These are phyloP conservation scores for Acanthaster planci DNA, from an alignment of 35 echinoderm and acorn worm species.

Conservation along the genomic window DNA sequence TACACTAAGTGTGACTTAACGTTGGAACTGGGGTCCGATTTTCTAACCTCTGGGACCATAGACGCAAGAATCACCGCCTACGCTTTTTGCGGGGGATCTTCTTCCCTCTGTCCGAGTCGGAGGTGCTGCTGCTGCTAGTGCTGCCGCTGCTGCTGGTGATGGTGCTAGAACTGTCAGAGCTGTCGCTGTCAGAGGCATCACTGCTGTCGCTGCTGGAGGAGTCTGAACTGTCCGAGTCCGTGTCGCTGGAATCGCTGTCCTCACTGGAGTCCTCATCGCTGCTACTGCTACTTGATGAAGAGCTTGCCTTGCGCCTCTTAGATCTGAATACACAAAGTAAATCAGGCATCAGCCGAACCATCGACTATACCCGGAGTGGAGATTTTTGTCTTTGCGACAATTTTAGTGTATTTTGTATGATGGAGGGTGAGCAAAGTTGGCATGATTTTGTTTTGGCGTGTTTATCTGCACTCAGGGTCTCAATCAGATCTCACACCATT, in stretches of 20 bases:
- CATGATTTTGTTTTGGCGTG: no score
- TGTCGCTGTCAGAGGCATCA: neutral
- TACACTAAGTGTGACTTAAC: no score
- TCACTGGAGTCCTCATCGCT: conserved; percentile 29
- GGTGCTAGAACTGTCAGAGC: neutral
- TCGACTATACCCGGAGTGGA: no score
- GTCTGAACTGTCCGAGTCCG: neutral
- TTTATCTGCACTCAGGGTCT: no score
- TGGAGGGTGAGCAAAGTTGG: no score
- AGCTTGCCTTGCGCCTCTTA: conserved; percentile 4
- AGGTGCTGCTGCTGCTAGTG: conserved; percentile 17
- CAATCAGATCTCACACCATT: no score
- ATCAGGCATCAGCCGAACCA: no score
- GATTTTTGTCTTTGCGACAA: no score
- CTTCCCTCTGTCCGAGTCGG: conserved; percentile 34
- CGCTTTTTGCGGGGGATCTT: conserved; percentile 51
- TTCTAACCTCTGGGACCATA: no score
- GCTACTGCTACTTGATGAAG: neutral
- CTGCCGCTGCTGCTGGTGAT: neutral
- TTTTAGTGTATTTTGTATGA: no score
- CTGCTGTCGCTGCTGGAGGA: neutral
- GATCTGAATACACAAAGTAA: neutral
- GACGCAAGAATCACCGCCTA: conserved; percentile 14
- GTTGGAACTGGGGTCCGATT: no score
- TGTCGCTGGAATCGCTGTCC: conserved; percentile 37